Evolutionary conservation across 2,888 invertebrate genomes (phyloP).

Genomic region (Leptopilina myrica): DNA sequence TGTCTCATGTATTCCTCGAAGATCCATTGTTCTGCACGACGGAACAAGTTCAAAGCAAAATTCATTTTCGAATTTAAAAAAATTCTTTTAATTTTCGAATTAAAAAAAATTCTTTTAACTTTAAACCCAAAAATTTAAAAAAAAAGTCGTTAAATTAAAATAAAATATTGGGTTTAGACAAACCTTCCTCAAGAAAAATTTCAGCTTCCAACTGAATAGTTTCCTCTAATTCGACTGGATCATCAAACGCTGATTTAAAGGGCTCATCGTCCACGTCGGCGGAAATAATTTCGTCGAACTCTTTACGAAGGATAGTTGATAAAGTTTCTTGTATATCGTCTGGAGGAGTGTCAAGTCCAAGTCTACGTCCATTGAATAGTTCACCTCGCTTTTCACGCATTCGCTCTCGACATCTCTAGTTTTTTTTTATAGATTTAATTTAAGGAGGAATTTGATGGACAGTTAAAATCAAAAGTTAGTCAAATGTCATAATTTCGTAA

Average conservation of each 20-base stretch:
- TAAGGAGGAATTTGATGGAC: too few species aligned
- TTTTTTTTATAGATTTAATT: too few species aligned
- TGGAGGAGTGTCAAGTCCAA: constrained; percentile 51
- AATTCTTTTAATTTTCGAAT: too few species aligned
- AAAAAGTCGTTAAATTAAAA: background rate
- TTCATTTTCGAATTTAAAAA: background rate
- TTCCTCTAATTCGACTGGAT: constrained; percentile 62
- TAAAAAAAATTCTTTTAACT: too few species aligned
- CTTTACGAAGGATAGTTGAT: constrained; percentile 67
- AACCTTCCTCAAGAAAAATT: constrained; percentile 68
- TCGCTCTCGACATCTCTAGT: constrained; percentile 67
- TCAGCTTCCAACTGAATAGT: constrained; percentile 64
- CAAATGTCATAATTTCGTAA: too few species aligned
- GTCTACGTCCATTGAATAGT: constrained; percentile 65
- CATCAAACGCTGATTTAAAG: constrained; percentile 44
- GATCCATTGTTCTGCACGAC: constrained; percentile 69
- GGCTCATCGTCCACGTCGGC: constrained; percentile 48
- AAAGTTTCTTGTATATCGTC: constrained; percentile 61
- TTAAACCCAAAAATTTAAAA: too few species aligned
- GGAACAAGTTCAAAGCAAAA: background rate
- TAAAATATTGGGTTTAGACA: constrained; percentile 1
- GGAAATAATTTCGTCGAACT: constrained; percentile 64
- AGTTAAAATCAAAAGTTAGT: too few species aligned
- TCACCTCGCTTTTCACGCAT: constrained; percentile 69
- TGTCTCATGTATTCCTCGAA: constrained; percentile 71